These are phyloP conservation scores for Mastacembelus armatus DNA, from an alignment of 2,797 vertebrate species.

Conservation along the genomic window DNA sequence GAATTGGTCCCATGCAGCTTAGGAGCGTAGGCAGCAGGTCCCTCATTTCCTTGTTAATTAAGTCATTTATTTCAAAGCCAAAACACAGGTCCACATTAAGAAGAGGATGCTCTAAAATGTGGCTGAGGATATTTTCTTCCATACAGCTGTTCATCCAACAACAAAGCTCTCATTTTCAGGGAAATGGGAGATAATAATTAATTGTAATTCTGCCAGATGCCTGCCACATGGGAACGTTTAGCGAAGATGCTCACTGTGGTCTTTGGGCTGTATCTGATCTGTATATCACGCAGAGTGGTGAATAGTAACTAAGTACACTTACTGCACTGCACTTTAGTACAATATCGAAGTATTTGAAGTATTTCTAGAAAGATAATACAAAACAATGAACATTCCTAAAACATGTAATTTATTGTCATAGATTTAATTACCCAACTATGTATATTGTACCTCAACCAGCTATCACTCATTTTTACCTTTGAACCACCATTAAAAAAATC, in stretches of 20 bases:
- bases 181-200: constrained; percentile 55
- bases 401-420: no score
- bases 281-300: no score
- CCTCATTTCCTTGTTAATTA: constrained; percentile 69
- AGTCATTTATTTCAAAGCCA: constrained; percentile 52
- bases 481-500: no score
- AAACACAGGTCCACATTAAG: constrained; percentile 55
- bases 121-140: constrained; percentile 26
- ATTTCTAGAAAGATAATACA: no score
- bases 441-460: no score
- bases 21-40: constrained; percentile 39
- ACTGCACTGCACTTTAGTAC: no score
- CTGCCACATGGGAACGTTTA: constrained; percentile 47
- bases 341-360: no score
- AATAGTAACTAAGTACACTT: no score
- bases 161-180: constrained; percentile 42
- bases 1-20: constrained; percentile 47
- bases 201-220: constrained; percentile 46
- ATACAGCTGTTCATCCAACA: constrained; percentile 30
- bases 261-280: no score
- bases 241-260: constrained; percentile 44
- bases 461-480: no score
- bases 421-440: no score
- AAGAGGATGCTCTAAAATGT: constrained; percentile 53
- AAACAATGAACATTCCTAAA: no score